A percentile compares a stretch with the other conserved stretches of the same genome.
These are phyloP conservation scores for Sclerurus mexicanus DNA, from an alignment of 2,113 vertebrate species.

Conservation along the genomic window DNA sequence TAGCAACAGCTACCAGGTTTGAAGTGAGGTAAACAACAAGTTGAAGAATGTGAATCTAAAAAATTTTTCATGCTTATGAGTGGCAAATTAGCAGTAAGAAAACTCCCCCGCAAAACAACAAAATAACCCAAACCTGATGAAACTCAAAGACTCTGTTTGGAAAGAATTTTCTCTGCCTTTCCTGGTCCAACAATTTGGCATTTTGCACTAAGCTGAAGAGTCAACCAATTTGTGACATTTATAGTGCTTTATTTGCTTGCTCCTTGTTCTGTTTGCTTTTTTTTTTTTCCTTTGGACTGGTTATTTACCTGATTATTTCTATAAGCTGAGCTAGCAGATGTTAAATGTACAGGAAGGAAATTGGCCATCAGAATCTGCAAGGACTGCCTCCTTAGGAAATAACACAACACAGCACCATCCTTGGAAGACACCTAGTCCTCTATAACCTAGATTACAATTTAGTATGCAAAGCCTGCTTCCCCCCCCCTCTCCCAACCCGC, in stretches of 20 bases:
- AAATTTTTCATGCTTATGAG: background rate
- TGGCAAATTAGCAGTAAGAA: background rate
- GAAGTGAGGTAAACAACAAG: background rate
- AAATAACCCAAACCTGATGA: background rate
- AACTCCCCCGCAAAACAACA: background rate
- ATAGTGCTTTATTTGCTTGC: background rate
- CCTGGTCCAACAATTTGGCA: background rate
- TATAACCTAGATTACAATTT: background rate
- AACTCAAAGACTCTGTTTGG: background rate
- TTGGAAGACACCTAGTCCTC: background rate
- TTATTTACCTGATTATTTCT: background rate
- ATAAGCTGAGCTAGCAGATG: background rate
- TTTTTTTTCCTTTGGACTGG: background rate
- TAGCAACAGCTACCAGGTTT: background rate
- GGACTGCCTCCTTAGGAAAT: background rate
- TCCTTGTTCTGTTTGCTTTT: background rate
- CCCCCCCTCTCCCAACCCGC: too few species aligned
- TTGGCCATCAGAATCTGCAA: background rate
- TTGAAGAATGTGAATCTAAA: background rate
- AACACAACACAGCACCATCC: background rate
- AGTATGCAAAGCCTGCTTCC: background rate
- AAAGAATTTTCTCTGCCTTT: background rate
- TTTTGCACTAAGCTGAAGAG: background rate
- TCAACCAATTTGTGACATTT: background rate
- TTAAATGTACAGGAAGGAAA: background rate